phyloP scores from a whole-genome alignment of 2,888 invertebrate genomes.

The Ophioninae sp. region DNA sequence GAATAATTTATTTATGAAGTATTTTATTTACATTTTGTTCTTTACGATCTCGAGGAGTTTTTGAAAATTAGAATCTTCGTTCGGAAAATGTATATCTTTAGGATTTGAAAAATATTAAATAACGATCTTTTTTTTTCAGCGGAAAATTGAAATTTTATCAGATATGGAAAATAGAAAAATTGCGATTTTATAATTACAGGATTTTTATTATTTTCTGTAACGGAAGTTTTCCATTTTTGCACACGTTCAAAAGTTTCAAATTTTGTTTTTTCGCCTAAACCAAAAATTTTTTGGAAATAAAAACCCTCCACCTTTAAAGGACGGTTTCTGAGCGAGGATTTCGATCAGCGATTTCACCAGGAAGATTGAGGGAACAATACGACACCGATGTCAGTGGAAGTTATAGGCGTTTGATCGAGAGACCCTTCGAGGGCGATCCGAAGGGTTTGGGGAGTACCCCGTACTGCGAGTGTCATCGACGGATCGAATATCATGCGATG shows the following conservation, averaged over 20 bases:
- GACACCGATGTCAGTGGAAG: neutral
- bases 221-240: neutral
- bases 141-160: no score
- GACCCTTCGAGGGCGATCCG: slow-evolving; percentile 10
- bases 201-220: no score
- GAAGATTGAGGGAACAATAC: neutral
- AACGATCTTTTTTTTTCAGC: no score
- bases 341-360: neutral
- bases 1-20: no score
- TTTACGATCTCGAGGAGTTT: no score
- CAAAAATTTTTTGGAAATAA: neutral
- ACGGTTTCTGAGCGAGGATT: neutral
- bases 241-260: neutral
- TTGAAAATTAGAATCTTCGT: no score
- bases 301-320: no score
- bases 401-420: slow-evolving; percentile 6
- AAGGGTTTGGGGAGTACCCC: slow-evolving; percentile 4
- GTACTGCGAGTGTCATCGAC: slow-evolving; percentile 16
- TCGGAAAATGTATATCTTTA: no score
- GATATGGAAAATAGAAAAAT: no score
- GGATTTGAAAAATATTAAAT: no score
- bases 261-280: neutral
- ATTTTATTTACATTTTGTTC: no score
- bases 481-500: slow-evolving; percentile 69
- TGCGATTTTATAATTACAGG: no score